Base-by-base conservation (phyloP, 37 sponge, comb jelly and placozoan species). In the Eunapius fragilis region DNA sequence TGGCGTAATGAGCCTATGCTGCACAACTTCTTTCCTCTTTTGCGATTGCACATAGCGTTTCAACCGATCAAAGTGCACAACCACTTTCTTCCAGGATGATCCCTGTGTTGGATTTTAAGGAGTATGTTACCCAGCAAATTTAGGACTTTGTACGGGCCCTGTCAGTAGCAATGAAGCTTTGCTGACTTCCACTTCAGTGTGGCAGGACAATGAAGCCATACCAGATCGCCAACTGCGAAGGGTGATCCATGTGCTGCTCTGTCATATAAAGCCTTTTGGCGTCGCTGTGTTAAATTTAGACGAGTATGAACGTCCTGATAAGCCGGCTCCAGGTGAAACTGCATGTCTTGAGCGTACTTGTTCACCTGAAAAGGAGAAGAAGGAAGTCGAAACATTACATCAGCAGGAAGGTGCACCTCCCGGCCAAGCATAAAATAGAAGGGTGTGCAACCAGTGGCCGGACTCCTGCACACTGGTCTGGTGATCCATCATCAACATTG, bases 121-220 rank as follows among this genome's bases (percentile, higher is more conserved):
- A 41, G 6, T 9, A 41, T 6, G 6, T 72, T 28, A 10, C 26
- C 2, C 0, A 83, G 24, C 24, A 19, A 0, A 72, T 36, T 73
- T 27, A 74, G n/a, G n/a, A 85, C 69, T 0, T 7, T 31, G 27
- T 67, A 85, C 27, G 85, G 85, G 0, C 85, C 85, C 37, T 76
- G 19, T 77, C 77, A 85, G 6, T 69, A 78, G 13, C 70, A 69
- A 68, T 75, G 77, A 32, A 85, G 67, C 41, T 76, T 85, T 27
- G 3, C 25, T 41, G 33, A 70, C 17, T 76, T 37, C 23, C 77
- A 77, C 35, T 41, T 3, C 3, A 6, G 77, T 0, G 76, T n/a
- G 31, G 85, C 77, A 1, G 85, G 77, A 30, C 70, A 67, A n/a
- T 77, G 41, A 36, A 85, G 78, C 85, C 85, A 85, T 50, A 85